Evolutionary conservation across 37 sponge, comb jelly and placozoan genomes (phyloP).

Genomic region (Geodia barretti): DNA sequence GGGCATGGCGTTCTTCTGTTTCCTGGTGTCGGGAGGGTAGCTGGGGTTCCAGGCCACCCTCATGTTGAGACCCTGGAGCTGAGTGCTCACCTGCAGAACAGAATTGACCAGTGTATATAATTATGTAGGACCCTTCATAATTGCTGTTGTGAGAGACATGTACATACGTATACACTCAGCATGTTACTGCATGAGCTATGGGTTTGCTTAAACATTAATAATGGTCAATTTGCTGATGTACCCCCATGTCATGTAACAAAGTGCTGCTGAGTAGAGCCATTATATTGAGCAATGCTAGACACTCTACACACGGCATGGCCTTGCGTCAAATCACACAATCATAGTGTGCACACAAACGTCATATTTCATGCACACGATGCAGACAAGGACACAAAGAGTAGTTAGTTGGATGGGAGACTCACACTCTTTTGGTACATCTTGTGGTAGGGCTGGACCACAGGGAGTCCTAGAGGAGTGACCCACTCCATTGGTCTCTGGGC

Average conservation of each 20-base stretch:
- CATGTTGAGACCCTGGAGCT: conserved; percentile 9
- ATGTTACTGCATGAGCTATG: too few species aligned
- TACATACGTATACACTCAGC: neutral
- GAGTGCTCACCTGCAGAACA: conserved; percentile 26
- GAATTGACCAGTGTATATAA: neutral
- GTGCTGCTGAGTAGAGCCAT: too few species aligned
- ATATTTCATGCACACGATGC: neutral
- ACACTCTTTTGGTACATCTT: conserved; percentile 18
- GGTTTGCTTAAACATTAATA: too few species aligned
- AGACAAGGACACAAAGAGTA: neutral
- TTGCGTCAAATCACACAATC: neutral
- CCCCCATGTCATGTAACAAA: too few species aligned
- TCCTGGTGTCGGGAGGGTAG: conserved; percentile 58
- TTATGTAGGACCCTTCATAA: neutral
- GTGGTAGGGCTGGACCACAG: conserved; percentile 93
- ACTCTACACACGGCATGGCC: too few species aligned
- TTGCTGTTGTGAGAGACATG: neutral
- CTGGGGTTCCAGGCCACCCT: conserved; percentile 10
- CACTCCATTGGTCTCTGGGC: conserved; percentile 84
- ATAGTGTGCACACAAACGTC: neutral
- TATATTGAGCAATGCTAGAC: too few species aligned
- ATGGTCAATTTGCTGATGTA: too few species aligned
- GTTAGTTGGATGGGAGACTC: too few species aligned
- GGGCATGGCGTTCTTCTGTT: conserved; percentile 92
- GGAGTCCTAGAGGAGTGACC: conserved; percentile 94